phyloP scores from a whole-genome alignment of 2,888 invertebrate genomes.

The Eledona agricola region DNA sequence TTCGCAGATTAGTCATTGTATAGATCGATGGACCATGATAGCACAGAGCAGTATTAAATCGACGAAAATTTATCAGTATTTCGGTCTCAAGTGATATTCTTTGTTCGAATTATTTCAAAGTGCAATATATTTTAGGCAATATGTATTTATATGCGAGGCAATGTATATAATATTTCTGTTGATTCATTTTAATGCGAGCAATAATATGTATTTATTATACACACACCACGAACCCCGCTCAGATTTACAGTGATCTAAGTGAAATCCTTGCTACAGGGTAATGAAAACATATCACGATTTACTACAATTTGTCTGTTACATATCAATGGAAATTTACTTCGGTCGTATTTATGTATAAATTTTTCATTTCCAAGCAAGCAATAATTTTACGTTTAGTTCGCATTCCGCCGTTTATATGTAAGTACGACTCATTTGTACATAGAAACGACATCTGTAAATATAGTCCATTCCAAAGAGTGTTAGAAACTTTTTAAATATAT shows the following conservation, averaged over 20 bases:
- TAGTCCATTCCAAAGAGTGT: slow-evolving; percentile 41
- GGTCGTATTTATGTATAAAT: slow-evolving; percentile 35
- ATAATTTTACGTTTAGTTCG: slow-evolving; percentile 22
- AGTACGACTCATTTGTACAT: slow-evolving; percentile 36
- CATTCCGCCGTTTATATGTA: slow-evolving; percentile 27
- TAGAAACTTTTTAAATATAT: slow-evolving; percentile 42
- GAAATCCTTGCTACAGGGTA: slow-evolving; percentile 55
- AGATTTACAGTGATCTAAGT: slow-evolving; percentile 27
- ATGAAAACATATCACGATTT: slow-evolving; percentile 54
- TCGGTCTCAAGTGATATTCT: slow-evolving; percentile 56
- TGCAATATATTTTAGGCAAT: slow-evolving; percentile 62
- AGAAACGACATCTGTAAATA: slow-evolving; percentile 44
- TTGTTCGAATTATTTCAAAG: slow-evolving; percentile 52
- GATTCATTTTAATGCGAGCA: slow-evolving; percentile 46
- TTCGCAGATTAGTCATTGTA: slow-evolving; percentile 49
- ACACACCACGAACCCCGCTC: no score
- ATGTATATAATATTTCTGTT: slow-evolving; percentile 49
- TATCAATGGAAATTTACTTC: slow-evolving; percentile 35
- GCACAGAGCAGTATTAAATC: slow-evolving; percentile 57
- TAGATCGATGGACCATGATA: slow-evolving; percentile 50
- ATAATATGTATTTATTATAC: slow-evolving; percentile 40
- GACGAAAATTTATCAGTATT: slow-evolving; percentile 59
- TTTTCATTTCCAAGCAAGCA: slow-evolving; percentile 23
- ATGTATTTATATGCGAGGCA: slow-evolving; percentile 43
- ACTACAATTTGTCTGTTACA: slow-evolving; percentile 41